Base-by-base conservation (phyloP, 2,113 vertebrate genomes). In the Trogon melanurus region DNA sequence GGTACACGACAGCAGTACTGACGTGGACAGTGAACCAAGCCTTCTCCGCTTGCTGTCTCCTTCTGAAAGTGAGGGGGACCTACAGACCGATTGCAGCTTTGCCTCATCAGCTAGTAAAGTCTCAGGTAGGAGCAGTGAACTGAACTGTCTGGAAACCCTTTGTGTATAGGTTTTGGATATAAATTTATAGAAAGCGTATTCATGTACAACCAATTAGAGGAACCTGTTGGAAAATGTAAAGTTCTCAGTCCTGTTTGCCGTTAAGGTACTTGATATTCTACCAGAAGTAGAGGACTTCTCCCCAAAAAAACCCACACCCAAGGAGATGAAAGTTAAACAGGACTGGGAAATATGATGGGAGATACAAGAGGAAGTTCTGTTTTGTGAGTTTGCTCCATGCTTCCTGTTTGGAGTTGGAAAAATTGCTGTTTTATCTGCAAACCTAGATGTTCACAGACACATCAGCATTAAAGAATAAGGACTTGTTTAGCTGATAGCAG, bases 121-220 rank as follows among this genome's bases (percentile, higher is more conserved):
- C 30, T 96, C 98, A 97, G 98, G 98, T 98, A 97, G 91, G 89
- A 74, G 29, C 65, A 72, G 58, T 65, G 56, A 95, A 74, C 15
- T 11, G 30, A 20, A 23, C 8, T 74, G 4, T 36, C 20, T 36
- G 51, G 66, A 83, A 91, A 67, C 30, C 14, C 4, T 29, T 87
- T 85, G 79, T 78, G 19, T 41, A 11, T 54, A 23, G 11, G 54
- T 92, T 70, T 47, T 15, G 19, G 60, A 58, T 44, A 17, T 34
- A 38, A 61, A 74, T 50, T 20, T 57, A 26, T 56, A 34, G 27
- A 4, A 65, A 76, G 17, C 76, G 13, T 69, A 38, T 73, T 79
- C 5, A 3, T 72, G 5, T 61, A 47, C 22, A 53, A 14, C 69
- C 62, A 76, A 47, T 89, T 72, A 41, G 56, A 82, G 67, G 48